Percentiles rank a stretch among this genome's conserved stretches.
Conservation (phyloP, 2,888 invertebrate species). For the Bugulina stolonifera region DNA sequence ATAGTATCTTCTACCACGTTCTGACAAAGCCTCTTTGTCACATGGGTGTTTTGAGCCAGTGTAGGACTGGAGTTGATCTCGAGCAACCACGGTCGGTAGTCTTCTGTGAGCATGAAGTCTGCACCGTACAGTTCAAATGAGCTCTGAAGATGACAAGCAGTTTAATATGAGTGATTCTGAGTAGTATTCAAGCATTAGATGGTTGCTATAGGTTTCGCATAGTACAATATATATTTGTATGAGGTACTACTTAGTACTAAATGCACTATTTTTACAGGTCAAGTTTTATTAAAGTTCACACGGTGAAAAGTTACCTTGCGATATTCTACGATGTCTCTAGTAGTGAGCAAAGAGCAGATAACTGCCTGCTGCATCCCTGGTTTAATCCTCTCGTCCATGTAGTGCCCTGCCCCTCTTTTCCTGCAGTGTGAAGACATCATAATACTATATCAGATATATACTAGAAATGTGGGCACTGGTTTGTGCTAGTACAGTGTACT, state of each 20-base stretch:
- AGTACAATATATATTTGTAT: no score
- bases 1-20: conserved; percentile 75
- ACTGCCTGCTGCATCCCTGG: conserved; percentile 79
- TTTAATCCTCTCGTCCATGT: conserved; percentile 54
- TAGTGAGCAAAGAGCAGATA: conserved; percentile 71
- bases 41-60: conserved; percentile 74
- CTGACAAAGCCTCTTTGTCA: conserved; percentile 76
- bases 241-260: no score
- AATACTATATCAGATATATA: no score
- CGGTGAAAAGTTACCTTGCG: conserved; percentile 43
- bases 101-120: conserved; percentile 80
- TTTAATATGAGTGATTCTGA: no score
- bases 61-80: conserved; percentile 86
- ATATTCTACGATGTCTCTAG: conserved; percentile 59
- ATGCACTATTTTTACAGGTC: no score
- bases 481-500: no score
- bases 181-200: no score
- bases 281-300: no score
- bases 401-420: conserved; percentile 3
- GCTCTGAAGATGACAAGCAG: no score
- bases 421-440: no score
- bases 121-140: conserved; percentile 86
- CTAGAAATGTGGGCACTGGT: no score
- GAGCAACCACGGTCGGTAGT: conserved; percentile 75
- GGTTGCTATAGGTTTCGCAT: no score